Evolutionary conservation across 2,797 vertebrate species (phyloP), one percentile per base, ranked within the genome.

Genomic region (Yasuhikotakia modesta): DNA sequence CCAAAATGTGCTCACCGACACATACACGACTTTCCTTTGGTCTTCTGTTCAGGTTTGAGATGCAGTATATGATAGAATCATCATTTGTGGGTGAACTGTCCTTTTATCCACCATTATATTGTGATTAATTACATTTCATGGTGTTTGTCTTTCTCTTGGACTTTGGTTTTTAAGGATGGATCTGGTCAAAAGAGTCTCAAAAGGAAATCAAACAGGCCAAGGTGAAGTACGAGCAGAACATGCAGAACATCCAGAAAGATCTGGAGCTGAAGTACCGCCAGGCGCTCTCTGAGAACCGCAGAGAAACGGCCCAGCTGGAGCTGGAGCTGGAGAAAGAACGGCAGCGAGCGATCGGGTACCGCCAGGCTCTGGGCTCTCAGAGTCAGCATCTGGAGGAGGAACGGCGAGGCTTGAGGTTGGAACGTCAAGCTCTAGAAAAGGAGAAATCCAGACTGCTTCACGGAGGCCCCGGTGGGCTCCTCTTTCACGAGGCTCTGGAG

Each of bases 151-250:
- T 50, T 52, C 6, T 52, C 48, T 52, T 52, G 48, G 16, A 16
- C 16, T 52, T 27, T 27, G 48, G n/a, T 64, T 8, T 65, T 83
- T 35, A 5, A 99, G 98, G 97, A 71, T 99, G 96, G 96, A 97
- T 99, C 87, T 99, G 97, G 97, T 95, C 94, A 69, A 94, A 92
- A 77, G 96, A 99, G 82, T 96, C 95, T 60, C 92, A 96, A 77
- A 95, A 91, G 85, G 95, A 99, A 87, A 95, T 98, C 85, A 91
- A 93, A 60, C 91, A 87, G 74, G 93, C 93, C 69, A 96, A 91
- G 87, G 86, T 87, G n/a, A 91, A 93, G 1, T 96, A 92, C 78
- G 86, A 89, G 19, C 90, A 86, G 43, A 93, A 91, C 53, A 87
- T 95, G 10, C 87, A 87, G 0, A 83, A 88, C 24, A 84, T 95